Percentiles rank a stretch among this genome's conserved stretches.
phyloP scores from a whole-genome alignment of 2,888 invertebrate species.

The Mythimna loreyi region DNA sequence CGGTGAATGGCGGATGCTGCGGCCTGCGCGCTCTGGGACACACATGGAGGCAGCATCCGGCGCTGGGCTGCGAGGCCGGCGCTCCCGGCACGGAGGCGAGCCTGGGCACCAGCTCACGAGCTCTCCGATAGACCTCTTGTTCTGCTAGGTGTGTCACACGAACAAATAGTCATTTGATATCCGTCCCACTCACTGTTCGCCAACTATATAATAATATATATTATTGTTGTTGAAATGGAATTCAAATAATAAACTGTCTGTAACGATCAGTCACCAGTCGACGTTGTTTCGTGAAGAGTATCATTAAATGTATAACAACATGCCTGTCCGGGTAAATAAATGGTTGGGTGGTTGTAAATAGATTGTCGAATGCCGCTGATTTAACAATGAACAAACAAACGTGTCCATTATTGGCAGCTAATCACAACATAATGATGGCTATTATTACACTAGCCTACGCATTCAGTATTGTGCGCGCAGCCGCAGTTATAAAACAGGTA shows the following conservation, averaged over 20 bases:
- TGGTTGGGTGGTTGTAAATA: constrained; percentile 17
- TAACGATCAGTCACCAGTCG: constrained; percentile 16
- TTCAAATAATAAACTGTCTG: constrained; percentile 37
- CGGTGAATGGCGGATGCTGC: constrained; percentile 25
- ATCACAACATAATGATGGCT: constrained; percentile 29
- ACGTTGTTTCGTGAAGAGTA: constrained; percentile 5
- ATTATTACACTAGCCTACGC: constrained; percentile 18
- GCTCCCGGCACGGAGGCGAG: constrained; percentile 6
- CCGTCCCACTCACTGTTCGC: constrained; percentile 9
- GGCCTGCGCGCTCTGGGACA: constrained; percentile 4
- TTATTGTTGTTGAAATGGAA: constrained; percentile 36
- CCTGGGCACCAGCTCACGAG: constrained; percentile 9
- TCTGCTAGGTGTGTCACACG: constrained; percentile 10
- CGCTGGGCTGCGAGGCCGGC: constrained; percentile 4
- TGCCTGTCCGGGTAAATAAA: constrained; percentile 3
- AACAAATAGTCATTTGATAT: constrained; percentile 19
- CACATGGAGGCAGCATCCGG: constrained; percentile 34
- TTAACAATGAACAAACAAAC: constrained; percentile 43
- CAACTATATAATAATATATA: constrained; percentile 39
- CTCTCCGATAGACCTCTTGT: constrained; percentile 12
- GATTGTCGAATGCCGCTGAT: constrained; percentile 22
- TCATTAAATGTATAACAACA: constrained; percentile 18
- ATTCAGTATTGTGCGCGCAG: constrained; percentile 9
- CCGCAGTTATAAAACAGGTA: constrained; percentile 7
- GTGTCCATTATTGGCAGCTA: constrained; percentile 23